Conservation (phyloP, 2,888 invertebrate species). For the Synergus umbraculus region DNA sequence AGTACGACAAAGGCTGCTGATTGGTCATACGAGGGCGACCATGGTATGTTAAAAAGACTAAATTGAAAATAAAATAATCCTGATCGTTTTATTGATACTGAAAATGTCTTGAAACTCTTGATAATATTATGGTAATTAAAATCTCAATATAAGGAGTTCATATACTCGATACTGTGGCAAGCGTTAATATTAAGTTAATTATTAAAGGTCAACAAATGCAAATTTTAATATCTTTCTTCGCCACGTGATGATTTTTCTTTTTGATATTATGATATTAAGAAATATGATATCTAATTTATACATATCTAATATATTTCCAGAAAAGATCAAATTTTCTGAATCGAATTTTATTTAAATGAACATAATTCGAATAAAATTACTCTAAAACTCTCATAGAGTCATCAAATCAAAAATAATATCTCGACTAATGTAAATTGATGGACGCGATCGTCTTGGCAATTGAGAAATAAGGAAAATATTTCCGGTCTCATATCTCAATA, state of each 20-base stretch:
- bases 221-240: neutral
- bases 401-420: neutral
- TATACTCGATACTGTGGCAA: no score
- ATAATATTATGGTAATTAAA: neutral
- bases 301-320: neutral
- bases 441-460: neutral
- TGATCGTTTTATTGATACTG: neutral
- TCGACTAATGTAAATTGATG: neutral
- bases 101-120: neutral
- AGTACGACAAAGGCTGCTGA: slow-evolving; percentile 50
- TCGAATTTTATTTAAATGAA: neutral
- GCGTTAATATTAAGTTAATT: neutral
- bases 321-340: neutral
- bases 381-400: neutral
- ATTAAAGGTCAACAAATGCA: neutral
- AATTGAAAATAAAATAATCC: neutral
- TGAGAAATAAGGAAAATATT: slow-evolving; percentile 2
- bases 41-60: slow-evolving; percentile 58
- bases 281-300: neutral
- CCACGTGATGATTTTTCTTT: no score
- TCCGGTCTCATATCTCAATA: neutral
- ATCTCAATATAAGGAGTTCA: no score
- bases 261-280: no score
- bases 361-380: neutral
- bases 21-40: slow-evolving; percentile 65